Base-by-base conservation (phyloP, 2,113 vertebrate genomes). In the Sylvia atricapilla region DNA sequence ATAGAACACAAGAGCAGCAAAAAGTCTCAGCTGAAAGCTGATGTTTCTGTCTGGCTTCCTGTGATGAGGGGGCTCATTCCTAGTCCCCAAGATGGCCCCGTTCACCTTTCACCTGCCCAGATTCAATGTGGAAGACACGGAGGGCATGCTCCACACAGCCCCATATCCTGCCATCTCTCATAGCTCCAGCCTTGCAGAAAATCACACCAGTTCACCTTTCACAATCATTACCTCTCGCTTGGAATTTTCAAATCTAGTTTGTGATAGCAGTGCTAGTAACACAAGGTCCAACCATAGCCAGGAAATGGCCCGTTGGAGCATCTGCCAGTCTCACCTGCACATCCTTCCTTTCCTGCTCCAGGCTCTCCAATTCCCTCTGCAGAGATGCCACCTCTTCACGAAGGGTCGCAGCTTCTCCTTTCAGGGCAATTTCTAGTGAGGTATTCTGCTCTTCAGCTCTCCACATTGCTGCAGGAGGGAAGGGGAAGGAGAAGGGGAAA, bases 281-380 rank as follows among this genome's bases (percentile, higher is more conserved):
- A 59, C 9, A n/a, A 68, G 35, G 20, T 19, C 6, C 52, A 33
- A 64, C 28, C 33, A 7, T 1, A 49, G 1, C 1, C 21, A 60
- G 19, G 37, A 64, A 52, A 83, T 13, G 30, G 25, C 33, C 67
- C n/a, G 44, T 55, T 1, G 13, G 4, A 2, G 52, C 43, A 59
- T 53, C 68, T 81, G 63, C 20, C 59, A 77, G 52, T n/a, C 89
- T 96, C 90, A 98, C 98, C 97, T 97, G 92, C 44, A 94, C 47
- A 77, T 97, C 96, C 74, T 56, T 76, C 44, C 73, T 94, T 30
- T 97, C 97, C 37, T 95, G 84, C 84, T 98, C 96, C 24, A 92
- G 44, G n/a, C 28, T 93, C 41, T 80, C 66, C 1, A 97, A 83
- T 24, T 62, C 94, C 50, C 49, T 93, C 93, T 96, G 82, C 77